phyloP scores from a whole-genome alignment of 2,113 vertebrate species.

The Sturnus vulgaris region DNA sequence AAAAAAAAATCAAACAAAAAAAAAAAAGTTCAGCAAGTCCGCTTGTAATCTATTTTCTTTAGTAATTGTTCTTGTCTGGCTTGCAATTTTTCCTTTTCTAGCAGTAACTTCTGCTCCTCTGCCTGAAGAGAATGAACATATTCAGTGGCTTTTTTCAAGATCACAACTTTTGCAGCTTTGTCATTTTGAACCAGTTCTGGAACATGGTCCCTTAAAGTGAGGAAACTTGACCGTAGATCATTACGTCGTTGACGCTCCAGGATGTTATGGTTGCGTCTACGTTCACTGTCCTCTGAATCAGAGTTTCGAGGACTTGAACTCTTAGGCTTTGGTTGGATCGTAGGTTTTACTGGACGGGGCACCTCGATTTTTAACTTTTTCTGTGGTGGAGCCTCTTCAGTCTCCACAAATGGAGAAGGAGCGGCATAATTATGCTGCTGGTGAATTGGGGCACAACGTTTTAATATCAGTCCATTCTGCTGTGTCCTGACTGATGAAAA shows the following conservation, averaged over 20 bases:
- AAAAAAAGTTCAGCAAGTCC: slow-evolving; percentile 87
- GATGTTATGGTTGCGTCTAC: slow-evolving; percentile 96
- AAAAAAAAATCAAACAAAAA: slow-evolving; percentile 12
- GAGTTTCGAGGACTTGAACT: slow-evolving; percentile 87
- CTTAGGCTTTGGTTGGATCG: slow-evolving; percentile 76
- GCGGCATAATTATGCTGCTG: slow-evolving; percentile 99
- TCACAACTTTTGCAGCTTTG: slow-evolving; percentile 97
- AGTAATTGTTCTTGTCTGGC: slow-evolving; percentile 87
- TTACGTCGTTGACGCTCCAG: slow-evolving; percentile 95
- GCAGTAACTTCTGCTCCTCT: slow-evolving; percentile 85
- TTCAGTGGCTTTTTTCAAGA: slow-evolving; percentile 97
- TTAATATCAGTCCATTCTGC: slow-evolving; percentile 87
- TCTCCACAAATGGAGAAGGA: slow-evolving; percentile 87
- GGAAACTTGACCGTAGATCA: slow-evolving; percentile 96
- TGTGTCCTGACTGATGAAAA: slow-evolving; percentile 71
- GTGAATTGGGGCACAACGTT: slow-evolving; percentile 92
- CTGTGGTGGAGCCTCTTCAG: slow-evolving; percentile 81
- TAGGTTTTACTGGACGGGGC: slow-evolving; percentile 73
- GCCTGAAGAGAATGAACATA: slow-evolving; percentile 89
- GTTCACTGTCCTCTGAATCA: slow-evolving; percentile 96
- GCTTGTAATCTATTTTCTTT: slow-evolving; percentile 85
- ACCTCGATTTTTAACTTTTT: slow-evolving; percentile 84
- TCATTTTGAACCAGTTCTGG: slow-evolving; percentile 95
- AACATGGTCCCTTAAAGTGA: slow-evolving; percentile 93
- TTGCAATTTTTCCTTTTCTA: slow-evolving; percentile 90